Evolutionary conservation across 2,888 invertebrate genomes (phyloP), one percentile per base, ranked within the genome.

Genomic region (Drosophila kokeensis): DNA sequence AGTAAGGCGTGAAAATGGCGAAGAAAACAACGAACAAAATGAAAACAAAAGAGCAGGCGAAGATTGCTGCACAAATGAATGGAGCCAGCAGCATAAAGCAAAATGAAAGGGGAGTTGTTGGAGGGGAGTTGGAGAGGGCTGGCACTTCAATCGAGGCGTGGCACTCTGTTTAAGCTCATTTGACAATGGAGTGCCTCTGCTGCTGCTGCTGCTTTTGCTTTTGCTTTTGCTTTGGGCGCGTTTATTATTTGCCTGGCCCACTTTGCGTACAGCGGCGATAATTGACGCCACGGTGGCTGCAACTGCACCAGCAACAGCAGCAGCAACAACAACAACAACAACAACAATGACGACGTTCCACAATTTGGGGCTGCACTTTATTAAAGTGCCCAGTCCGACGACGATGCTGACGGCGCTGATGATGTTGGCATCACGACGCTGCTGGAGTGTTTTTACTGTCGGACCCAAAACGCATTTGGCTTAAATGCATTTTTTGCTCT

Each of bases 231-330:
- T 50, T 36, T 74, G 82, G 81, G 89, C 80, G 81, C 78, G 89
- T 87, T 89, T 84, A 80, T 87, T 87, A 83, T 87, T 87, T 87
- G 78, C 88, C 74, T 87, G 87, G 82, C 87, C 87, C 87, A 87
- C 86, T 87, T 87, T 86, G 73, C 82, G 79, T 76, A 81, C 79
- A 71, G 73, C 85, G 78, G 80, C 89, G 85, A 85, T 85, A 85
- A 85, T 85, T 89, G 85, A 89, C 83, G 89, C 84, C 89, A 87
- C 87, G 89, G 85, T 87, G 89, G 87, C 89, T 87, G 87, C 85
- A 80, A 82, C 87, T 68, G 74, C 79, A 53, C 36, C 59, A 40
- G 27, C 55, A 58, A 18, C 66, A 59, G 32, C 63, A 73, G 7
- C 70, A 67, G 21, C 42, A 45, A 5, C 67, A 64, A 11, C 76